Base-by-base conservation (phyloP, 2,888 invertebrate species). In the Galeopsomyia nigrocyanea region DNA sequence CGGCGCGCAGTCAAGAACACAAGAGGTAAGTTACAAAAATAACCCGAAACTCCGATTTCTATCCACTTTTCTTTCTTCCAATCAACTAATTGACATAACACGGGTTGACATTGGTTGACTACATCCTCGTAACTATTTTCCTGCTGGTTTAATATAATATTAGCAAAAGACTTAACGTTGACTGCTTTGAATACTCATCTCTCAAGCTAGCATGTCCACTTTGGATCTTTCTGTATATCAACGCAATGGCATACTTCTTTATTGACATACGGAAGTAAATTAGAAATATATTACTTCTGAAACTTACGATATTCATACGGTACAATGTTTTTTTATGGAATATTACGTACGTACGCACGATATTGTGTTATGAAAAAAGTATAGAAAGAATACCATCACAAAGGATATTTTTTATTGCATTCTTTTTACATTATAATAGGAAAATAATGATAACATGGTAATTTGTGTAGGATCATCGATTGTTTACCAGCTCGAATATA, bases 11-110 rank as follows among this genome's bases (percentile, higher is more conserved):
- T 46, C 78, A 14, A 78, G 73, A 72, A 26, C 76, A 9, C 58
- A 68, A 17, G 79, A 80, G 79, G 81, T 81, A 80, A 80, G 81
- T 75, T n/a, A 57, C 14, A 17, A 50, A 19, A 49, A 19, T 58
- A n/a, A n/a, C 19, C 39, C 10, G 49, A 51, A 71, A 53, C 31
- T 46, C 39, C 57, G 55, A 55, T 47, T 49, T 66, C 47, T 26
- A 60, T 50, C 13, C 9, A 53, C 53, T 53, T 46, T 56, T 64
- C 55, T 16, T 64, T 68, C 50, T 64, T 17, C 56, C 22, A 58
- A 17, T 68, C 56, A 65, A 73, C 39, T 69, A 62, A 73, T 69
- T 63, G 67, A 62, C 63, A 46, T 53, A 62, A 57, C 22, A 50
- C 62, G 71, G 71, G 67, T 19, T 58, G 58, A 64, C 62, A 26